Evolutionary conservation across 2,888 invertebrate species (phyloP), one percentile per base, ranked within the genome.

Genomic region (Ichneumoninae sp.): DNA sequence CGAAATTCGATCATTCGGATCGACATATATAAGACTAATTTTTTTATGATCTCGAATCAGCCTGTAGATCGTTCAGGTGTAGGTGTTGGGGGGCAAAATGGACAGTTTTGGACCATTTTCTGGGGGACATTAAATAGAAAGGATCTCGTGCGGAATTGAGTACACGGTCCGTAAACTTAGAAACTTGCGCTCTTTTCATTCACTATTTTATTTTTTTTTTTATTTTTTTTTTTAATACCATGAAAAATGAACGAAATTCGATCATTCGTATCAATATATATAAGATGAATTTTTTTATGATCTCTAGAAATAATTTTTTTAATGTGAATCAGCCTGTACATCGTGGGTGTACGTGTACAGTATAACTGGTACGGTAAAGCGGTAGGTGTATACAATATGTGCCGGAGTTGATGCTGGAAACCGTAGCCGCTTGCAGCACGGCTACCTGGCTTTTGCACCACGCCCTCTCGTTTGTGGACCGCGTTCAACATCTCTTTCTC

Each of bases 391-490:
- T 65, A 75, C 83, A 78, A 85, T 85, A 79, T 86, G 78, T 83
- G 70, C 70, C 22, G 47, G 60, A 50, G 75, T 82, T 82, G 78
- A 85, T 86, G 74, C 68, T 52, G 86, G 81, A 66, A 76, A 76
- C 65, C 54, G 60, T 73, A 76, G 40, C 71, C 33, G 71, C 57
- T 66, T 26, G 78, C 76, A 75, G 54, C 76, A 79, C 69, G 71
- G 70, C 54, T 82, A 77, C 78, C 83, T 88, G 83, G 74, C 82
- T 85, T 88, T 83, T 86, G 69, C 73, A 87, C 85, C 88, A 88
- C 86, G 83, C 86, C 85, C 87, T 85, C 84, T 86, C 82, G 81
- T 85, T 85, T 80, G 71, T 76, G 68, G 30, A 71, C 70, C 78
- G 44, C 83, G 77, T 85, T 81, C 60, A 71, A 77, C 47, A 36